These are phyloP conservation scores for Drosophila lacicola DNA, from an alignment of 2,888 invertebrate species.

Conservation along the genomic window DNA sequence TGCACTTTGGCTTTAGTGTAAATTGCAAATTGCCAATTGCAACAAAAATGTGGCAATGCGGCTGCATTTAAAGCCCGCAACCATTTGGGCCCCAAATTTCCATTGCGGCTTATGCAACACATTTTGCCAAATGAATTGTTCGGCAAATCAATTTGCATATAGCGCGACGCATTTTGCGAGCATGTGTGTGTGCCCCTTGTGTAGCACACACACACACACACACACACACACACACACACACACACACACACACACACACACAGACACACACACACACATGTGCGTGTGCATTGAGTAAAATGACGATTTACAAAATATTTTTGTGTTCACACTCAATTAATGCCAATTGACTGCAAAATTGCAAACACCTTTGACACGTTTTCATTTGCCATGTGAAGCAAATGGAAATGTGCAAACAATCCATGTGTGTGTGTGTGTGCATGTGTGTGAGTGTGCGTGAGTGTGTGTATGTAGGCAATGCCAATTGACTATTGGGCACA, in stretches of 20 bases:
- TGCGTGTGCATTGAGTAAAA: conserved; percentile 27
- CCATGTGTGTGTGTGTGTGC: conserved; percentile 5
- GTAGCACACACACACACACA: conserved; percentile 15
- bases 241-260: conserved; percentile 12
- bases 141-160: conserved; percentile 78
- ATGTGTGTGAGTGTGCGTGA: conserved; percentile 8
- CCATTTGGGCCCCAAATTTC: conserved; percentile 47
- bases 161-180: conserved; percentile 72
- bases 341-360: conserved; percentile 81
- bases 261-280: conserved; percentile 9
- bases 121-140: conserved; percentile 76
- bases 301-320: conserved; percentile 77
- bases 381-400: conserved; percentile 62
- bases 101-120: conserved; percentile 74
- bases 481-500: conserved; percentile 45
- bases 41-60: conserved; percentile 44
- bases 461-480: conserved; percentile 15
- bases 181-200: conserved; percentile 19
- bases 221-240: conserved; percentile 10
- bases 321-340: conserved; percentile 81
- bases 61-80: conserved; percentile 6
- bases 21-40: conserved; percentile 28
- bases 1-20: conserved; percentile 24
- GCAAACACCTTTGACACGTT: conserved; percentile 81
- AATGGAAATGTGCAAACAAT: conserved; percentile 54